Evolutionary conservation across 1,140 invertebrate genomes (phyloP), one percentile per base, ranked within the genome.

Genomic region (Bombyx mandarina): DNA sequence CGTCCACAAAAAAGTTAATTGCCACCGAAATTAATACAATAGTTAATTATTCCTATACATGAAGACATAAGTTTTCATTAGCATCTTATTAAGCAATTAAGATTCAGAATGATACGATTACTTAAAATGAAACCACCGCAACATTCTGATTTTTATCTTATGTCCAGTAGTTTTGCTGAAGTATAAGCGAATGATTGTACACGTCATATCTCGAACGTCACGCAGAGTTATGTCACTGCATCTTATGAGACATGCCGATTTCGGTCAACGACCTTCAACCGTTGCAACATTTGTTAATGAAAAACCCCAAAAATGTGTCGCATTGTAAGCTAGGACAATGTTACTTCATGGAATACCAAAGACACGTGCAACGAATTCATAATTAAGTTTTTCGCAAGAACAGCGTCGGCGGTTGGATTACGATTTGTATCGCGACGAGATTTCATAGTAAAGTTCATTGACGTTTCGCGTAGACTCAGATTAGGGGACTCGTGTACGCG

Each of bases 391-490:
- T 71, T 73, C 59, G 62, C 63, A 72, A 76, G 70, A 70, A 74
- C 72, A 56, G 61, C 26, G 46, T 57, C 53, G 57, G 65, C 63
- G 58, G 58, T 55, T 55, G 44, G 18, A 58, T 66, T 72, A 66
- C 70, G 66, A 69, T 77, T 73, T 76, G 73, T 75, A 74, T 75
- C 71, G 72, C 63, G 62, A 66, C 64, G 72, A 77, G 75, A 81
- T 82, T 35, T 35, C 26, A 35, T 77, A 77, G 56, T 60, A 59
- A 64, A 69, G 82, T 83, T 86, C 82, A 81, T 83, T 86, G 79
- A 86, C 82, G 75, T 81, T 77, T 75, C 59, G 66, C 69, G 67
- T 75, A 77, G 73, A 71, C 73, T 77, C 72, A 79, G 77, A 79
- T 66, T 81, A 69, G 62, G 66, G 65, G 61, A 66, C 56, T 60